phyloP scores from a whole-genome alignment of 2,888 invertebrate genomes.

The Noctua janthina region DNA sequence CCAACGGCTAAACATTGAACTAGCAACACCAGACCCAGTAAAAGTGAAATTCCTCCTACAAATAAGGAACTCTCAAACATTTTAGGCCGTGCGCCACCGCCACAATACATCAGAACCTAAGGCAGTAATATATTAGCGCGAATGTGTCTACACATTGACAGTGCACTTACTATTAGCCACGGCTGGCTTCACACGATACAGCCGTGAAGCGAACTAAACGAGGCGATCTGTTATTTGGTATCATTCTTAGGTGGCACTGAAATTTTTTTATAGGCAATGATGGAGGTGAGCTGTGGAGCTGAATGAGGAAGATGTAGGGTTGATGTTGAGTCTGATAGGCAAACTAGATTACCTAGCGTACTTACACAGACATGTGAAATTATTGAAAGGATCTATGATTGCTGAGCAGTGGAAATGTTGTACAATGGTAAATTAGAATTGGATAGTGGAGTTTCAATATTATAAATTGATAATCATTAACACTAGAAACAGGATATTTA shows the following conservation, averaged over 20 bases:
- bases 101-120: conserved; percentile 45
- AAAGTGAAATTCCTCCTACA: conserved; percentile 9
- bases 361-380: too few relatives aligned
- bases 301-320: neutral
- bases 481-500: too few relatives aligned
- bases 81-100: conserved; percentile 27
- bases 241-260: conserved; percentile 49
- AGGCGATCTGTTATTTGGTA: conserved; percentile 54
- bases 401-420: too few relatives aligned
- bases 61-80: conserved; percentile 29
- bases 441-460: too few relatives aligned
- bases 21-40: neutral
- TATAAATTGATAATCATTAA: too few relatives aligned
- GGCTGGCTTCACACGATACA: conserved; percentile 59
- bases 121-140: conserved; percentile 47
- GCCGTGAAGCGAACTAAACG: conserved; percentile 62
- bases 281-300: neutral
- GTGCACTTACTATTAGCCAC: conserved; percentile 65
- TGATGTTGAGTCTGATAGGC: neutral
- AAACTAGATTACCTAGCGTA: neutral
- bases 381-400: too few relatives aligned
- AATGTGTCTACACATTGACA: conserved; percentile 59
- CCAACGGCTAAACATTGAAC: neutral
- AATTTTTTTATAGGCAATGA: conserved; percentile 26
- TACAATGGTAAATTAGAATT: too few relatives aligned